Base-by-base conservation (phyloP, 2,113 vertebrate species). In the Microcebus tavaratra region DNA sequence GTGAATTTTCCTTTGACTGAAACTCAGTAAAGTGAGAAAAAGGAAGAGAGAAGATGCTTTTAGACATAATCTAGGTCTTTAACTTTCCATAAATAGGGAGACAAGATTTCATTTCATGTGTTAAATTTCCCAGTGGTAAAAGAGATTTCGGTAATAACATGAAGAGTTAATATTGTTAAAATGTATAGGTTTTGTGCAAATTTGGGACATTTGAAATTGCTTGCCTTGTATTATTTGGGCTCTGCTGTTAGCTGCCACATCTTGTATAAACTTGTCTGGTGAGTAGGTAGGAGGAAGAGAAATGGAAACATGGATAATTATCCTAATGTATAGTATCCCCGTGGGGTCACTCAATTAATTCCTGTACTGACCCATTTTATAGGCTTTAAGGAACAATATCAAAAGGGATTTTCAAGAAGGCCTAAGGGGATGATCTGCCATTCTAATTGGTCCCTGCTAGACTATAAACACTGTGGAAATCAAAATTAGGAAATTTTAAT, bases 401-500 rank as follows among this genome's bases (percentile, higher is more conserved):
- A 93, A 96, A 90, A 94, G 86, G 13, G 70, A 93, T 92, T 93
- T 95, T 97, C 25, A 87, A 7, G 1, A 84, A 95, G 42, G 39
- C 90, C 90, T 91, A 92, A 87, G 39, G 73, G 83, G 25, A 91
- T 95, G 53, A 88, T 55, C 39, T 91, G 78, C 55, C 39, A 75
- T 57, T 39, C 39, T 94, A 67, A 93, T 68, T 83, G 85, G 82
- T 84, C 68, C 36, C 57, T 80, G 36, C 8, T 84, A 93, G 63
- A 88, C 45, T 76, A 31, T 65, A 90, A 90, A 15, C 68, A 75
- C 45, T 6, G 13, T 76, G 82, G n/a, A 98, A 91, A 94, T 76
- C n/a, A 95, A 94, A 97, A 96, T 86, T 83, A 93, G 45, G 39
- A 80, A 53, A 84, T 90, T 96, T 87, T 96, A 92, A 95, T 97